These are phyloP conservation scores for Mimachlamys varia DNA, from an alignment of 2,888 invertebrate species.

Conservation along the genomic window DNA sequence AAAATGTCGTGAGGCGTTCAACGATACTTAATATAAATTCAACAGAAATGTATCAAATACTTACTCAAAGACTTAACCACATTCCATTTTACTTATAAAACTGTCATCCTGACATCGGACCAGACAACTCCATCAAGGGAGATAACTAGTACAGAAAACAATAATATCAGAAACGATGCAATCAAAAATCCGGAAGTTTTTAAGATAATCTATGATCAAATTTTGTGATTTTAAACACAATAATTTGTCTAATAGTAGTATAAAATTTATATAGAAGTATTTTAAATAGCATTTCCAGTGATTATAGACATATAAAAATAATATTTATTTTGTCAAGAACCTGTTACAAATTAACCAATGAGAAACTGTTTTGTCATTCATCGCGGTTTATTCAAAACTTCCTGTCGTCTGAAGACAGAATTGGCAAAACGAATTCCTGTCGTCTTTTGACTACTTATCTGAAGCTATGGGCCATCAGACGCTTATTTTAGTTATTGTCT, in stretches of 20 bases:
- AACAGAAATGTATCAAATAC: neutral
- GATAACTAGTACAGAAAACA: neutral
- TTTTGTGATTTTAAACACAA: neutral
- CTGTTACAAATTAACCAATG: constrained; percentile 16
- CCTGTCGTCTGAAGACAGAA: constrained; percentile 10
- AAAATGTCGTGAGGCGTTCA: neutral
- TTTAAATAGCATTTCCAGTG: neutral
- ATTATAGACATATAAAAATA: neutral
- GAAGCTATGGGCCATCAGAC: neutral
- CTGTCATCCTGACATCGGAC: neutral
- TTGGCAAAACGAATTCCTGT: neutral
- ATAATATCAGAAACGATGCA: neutral
- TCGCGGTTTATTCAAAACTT: constrained; percentile 9
- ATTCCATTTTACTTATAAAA: constrained; percentile 4
- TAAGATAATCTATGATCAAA: neutral
- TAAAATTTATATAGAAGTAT: neutral
- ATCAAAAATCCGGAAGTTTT: neutral
- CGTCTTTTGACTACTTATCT: neutral
- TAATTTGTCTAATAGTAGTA: neutral
- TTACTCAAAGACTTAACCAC: constrained; percentile 14
- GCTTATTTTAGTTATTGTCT: neutral
- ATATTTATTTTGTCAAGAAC: neutral
- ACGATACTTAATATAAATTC: neutral
- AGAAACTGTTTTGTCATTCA: neutral
- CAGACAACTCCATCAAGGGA: neutral